These are phyloP conservation scores for Acanthochromis polyacanthus DNA, from an alignment of 2,113 vertebrate genomes.

Conservation along the genomic window DNA sequence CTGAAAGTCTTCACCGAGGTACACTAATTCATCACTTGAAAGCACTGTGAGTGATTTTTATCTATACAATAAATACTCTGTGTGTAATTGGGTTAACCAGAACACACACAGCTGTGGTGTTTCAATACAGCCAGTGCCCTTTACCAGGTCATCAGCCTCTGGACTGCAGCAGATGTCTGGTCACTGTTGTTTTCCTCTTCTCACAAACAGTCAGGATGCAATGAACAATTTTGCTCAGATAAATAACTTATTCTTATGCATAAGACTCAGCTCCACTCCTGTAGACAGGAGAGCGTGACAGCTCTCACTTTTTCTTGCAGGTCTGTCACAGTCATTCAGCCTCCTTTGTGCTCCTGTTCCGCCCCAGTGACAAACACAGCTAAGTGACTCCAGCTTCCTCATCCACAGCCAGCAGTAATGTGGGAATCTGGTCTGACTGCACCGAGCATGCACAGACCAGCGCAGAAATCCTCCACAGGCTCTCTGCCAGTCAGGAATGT, in stretches of 20 bases:
- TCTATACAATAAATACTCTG: too few relatives aligned
- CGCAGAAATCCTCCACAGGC: conserved; percentile 78
- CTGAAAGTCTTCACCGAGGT: too few relatives aligned
- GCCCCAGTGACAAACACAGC: conserved; percentile 54
- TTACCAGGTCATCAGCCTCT: too few relatives aligned
- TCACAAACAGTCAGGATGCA: not conserved
- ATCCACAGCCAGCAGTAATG: conserved; percentile 15
- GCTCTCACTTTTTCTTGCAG: not conserved
- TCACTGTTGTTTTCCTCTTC: too few relatives aligned
- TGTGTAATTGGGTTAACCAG: not conserved
- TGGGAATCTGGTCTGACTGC: conserved; percentile 83
- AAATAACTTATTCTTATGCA: not conserved
- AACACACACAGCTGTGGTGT: not conserved
- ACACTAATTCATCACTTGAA: too few relatives aligned
- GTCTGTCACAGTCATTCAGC: conserved; percentile 59
- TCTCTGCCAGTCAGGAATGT: conserved; percentile 73
- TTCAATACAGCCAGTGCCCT: not conserved
- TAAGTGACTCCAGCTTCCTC: conserved; percentile 57
- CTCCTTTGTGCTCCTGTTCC: conserved; percentile 52
- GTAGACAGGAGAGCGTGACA: not conserved
- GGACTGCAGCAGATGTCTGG: too few relatives aligned
- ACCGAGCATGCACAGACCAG: conserved; percentile 84
- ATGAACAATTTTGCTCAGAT: not conserved
- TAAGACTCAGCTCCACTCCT: not conserved
- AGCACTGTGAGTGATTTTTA: too few relatives aligned